Base-by-base conservation (phyloP, 2,888 invertebrate genomes). In the Amphiduros pacificus region DNA sequence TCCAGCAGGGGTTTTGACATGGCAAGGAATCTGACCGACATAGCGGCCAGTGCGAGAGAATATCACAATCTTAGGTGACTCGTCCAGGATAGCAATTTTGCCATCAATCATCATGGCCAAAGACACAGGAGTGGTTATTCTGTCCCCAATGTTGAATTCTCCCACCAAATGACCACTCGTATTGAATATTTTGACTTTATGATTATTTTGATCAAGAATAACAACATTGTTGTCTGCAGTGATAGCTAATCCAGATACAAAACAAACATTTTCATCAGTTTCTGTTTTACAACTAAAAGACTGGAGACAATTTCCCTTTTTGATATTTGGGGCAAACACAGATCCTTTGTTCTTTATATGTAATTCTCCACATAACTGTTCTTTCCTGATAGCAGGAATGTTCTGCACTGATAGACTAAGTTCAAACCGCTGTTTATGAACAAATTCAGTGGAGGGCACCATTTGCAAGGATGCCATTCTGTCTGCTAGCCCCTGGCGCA, bases 181-280 rank as follows among this genome's bases (percentile, higher is more conserved):
- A 57, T 71, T 70, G 53, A 69, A 77, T 22, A 76, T 65, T 56
- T 78, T 79, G 14, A 78, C 70, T 48, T 65, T 66, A 59, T 73
- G 72, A 61, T 79, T 79, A 60, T 76, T 77, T 41, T 77, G 65
- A 62, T 79, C 79, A 29, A 74, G 71, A 6, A 76, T 69, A n/a
- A 71, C 70, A 50, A 75, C 55, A 22, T 74, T 71, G n/a, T 72
- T 71, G 20, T 63, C 61, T n/a, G 61, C 64, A 2, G 68, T 71
- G 1, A 74, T 55, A 17, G 69, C 68, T 4, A 78, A 51, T 17
- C 79, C 79, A 20, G 74, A 76, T 24, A 77, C 77, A 77, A 77
- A 79, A 5, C 75, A 71, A 48, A 77, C 75, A 51, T 73, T 75
- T 17, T 27, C 55, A 56, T 79, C 79, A n/a, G 58, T 44, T 2